Percentiles rank a stretch among this genome's conserved stretches.
Evolutionary conservation across 2,113 vertebrate species (phyloP).

Genomic region (Ovis canadensis): DNA sequence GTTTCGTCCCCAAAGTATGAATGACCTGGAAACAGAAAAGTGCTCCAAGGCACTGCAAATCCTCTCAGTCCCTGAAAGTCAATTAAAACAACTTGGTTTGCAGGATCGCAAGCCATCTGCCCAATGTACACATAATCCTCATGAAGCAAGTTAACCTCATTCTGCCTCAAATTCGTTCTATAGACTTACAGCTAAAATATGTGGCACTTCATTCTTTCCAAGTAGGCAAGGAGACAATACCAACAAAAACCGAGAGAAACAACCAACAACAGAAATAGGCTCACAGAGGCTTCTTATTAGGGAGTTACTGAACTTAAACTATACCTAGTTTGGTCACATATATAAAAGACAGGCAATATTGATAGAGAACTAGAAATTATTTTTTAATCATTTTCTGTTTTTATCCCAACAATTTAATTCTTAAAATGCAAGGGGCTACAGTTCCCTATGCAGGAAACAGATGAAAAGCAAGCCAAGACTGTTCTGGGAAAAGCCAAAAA

Average conservation of each 20-base stretch:
- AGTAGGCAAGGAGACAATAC: not conserved
- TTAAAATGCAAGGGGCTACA: not conserved
- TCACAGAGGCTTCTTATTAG: not conserved
- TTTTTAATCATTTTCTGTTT: not conserved
- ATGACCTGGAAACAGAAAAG: not conserved
- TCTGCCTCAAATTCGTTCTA: not conserved
- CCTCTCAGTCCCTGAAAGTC: not conserved
- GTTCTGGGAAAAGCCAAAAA: not conserved
- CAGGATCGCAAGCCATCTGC: not conserved
- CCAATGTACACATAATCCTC: not conserved
- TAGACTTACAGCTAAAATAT: not conserved
- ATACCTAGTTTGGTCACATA: not conserved
- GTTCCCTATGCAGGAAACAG: not conserved
- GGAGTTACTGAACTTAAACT: not conserved
- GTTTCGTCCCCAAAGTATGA: not conserved
- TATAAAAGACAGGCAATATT: not conserved
- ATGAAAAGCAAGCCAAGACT: not conserved
- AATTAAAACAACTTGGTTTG: not conserved
- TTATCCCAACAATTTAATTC: not conserved
- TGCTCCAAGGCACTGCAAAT: not conserved
- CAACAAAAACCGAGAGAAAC: not conserved
- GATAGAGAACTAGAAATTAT: not conserved
- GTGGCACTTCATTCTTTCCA: not conserved
- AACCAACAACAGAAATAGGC: not conserved
- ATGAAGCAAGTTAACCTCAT: not conserved